phyloP scores from a whole-genome alignment of 1,140 invertebrate species.

The Sogatella furcifera region DNA sequence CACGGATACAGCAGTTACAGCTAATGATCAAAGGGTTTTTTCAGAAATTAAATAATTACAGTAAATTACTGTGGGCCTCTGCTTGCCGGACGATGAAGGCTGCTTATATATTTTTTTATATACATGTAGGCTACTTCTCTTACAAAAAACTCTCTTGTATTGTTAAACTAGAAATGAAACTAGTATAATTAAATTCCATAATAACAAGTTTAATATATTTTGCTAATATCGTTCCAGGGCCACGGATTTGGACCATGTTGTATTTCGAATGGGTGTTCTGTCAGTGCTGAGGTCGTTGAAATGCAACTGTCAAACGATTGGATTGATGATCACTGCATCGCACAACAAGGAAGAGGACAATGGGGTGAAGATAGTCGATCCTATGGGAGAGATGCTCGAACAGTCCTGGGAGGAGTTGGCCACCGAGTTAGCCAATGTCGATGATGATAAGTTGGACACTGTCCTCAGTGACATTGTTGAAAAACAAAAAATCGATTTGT shows the following conservation, averaged over 20 bases:
- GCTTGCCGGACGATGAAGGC: not conserved
- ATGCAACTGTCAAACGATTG: slow-evolving; percentile 65
- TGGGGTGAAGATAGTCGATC: slow-evolving; percentile 94
- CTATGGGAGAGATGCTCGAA: slow-evolving; percentile 92
- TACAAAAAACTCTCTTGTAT: not conserved
- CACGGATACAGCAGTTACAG: no score
- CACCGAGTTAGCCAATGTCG: slow-evolving; percentile 69
- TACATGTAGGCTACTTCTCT: no score
- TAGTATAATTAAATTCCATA: not conserved
- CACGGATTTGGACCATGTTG: slow-evolving; percentile 68
- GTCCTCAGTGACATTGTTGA: slow-evolving; percentile 41
- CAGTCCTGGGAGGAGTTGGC: slow-evolving; percentile 81
- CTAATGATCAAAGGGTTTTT: no score
- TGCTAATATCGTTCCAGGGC: slow-evolving; percentile 47
- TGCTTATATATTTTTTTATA: no score
- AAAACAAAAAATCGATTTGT: slow-evolving; percentile 54
- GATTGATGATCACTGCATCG: slow-evolving; percentile 98
- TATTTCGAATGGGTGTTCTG: slow-evolving; percentile 86
- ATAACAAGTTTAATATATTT: not conserved
- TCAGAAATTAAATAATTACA: no score
- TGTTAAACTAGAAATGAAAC: slow-evolving; percentile 5
- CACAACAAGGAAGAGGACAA: slow-evolving; percentile 96
- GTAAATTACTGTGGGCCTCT: not conserved
- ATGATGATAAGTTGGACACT: slow-evolving; percentile 36
- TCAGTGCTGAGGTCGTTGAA: slow-evolving; percentile 74